Base-by-base conservation (phyloP, 2,113 vertebrate genomes). In the Callaeas wilsoni region DNA sequence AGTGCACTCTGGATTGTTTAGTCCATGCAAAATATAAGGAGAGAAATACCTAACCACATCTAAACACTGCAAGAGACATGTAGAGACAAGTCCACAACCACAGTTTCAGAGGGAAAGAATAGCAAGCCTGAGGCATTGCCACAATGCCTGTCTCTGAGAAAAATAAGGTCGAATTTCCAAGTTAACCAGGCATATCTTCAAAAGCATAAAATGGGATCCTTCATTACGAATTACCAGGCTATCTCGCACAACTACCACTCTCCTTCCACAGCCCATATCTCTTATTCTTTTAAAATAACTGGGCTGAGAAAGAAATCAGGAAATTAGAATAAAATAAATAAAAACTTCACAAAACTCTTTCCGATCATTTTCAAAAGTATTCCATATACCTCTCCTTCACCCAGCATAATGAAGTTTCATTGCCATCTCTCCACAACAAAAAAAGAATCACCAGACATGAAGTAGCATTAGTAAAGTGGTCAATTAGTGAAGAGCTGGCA, bases 401-500 rank as follows among this genome's bases (percentile, higher is more conserved):
- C 0, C 41, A 37, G 23, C 15, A 47, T 64, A 94, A 94, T 87
- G 41, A 92, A 92, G 52, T 84, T 93, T 92, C 76, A 65, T 81
- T 84, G 46, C 69, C 46, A 19, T 44, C 65, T 81, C 85, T 93
- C 64, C 76, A 83, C 71, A 92, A 62, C 37, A 60, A 46, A 92
- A 96, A 93, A 94, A 71, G 83, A 91, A 93, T 91, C 0, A 0
- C 30, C 75, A 92, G 85, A 89, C 80, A 68, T 42, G 56, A 88
- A 93, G 85, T 29, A 92, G 79, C 56, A 57, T 68, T 84, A 84
- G 81, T 89, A 89, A 94, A 96, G 94, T 42, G 56, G 86, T 94
- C 92, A 94, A 92, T 87, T 86, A 95, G 73, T 46, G 90, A 92
- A 84, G 73, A 96, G 76, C 52, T 90, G 87, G 84, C 64, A n/a